These are phyloP conservation scores for Hypomecis punctinalis DNA, from an alignment of 2,888 invertebrate species.

Conservation along the genomic window DNA sequence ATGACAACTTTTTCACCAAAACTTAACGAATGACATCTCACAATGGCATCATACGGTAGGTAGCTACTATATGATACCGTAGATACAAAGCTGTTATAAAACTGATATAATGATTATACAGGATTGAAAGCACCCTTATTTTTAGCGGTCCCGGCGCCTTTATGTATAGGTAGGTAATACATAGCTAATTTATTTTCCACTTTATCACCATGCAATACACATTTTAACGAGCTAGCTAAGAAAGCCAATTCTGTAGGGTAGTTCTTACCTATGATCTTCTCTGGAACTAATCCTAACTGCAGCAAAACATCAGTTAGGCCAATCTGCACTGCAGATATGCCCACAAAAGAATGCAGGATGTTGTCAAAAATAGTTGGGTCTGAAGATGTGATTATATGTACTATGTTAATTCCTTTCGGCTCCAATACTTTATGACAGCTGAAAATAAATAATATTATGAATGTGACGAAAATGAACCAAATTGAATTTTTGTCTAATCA, in stretches of 20 bases:
- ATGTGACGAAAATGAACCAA: not conserved
- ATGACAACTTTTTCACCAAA: too few species aligned
- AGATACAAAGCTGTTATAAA: too few species aligned
- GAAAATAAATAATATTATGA: not conserved
- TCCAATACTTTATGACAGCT: conserved; percentile 32
- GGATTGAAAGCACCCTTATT: too few species aligned
- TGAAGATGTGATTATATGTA: conserved; percentile 34
- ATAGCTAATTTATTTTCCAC: too few species aligned
- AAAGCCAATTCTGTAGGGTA: not conserved
- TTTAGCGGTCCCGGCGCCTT: too few species aligned
- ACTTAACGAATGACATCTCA: too few species aligned
- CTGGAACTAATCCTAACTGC: conserved; percentile 28
- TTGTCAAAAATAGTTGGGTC: conserved; percentile 69
- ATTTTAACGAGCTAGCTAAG: not conserved
- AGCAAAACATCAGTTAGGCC: conserved; percentile 51
- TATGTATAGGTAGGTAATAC: too few species aligned
- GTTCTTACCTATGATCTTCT: conserved; percentile 74
- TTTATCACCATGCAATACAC: too few species aligned
- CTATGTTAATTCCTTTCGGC: conserved; percentile 32
- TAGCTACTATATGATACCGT: too few species aligned
- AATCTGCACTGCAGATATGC: conserved; percentile 88
- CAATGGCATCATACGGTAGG: too few species aligned
- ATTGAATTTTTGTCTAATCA: too few species aligned
- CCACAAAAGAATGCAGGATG: conserved; percentile 89
- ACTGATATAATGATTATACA: too few species aligned